These are phyloP conservation scores for Caenorhabditis latens DNA, from an alignment of 1,140 invertebrate species.

Conservation along the genomic window DNA sequence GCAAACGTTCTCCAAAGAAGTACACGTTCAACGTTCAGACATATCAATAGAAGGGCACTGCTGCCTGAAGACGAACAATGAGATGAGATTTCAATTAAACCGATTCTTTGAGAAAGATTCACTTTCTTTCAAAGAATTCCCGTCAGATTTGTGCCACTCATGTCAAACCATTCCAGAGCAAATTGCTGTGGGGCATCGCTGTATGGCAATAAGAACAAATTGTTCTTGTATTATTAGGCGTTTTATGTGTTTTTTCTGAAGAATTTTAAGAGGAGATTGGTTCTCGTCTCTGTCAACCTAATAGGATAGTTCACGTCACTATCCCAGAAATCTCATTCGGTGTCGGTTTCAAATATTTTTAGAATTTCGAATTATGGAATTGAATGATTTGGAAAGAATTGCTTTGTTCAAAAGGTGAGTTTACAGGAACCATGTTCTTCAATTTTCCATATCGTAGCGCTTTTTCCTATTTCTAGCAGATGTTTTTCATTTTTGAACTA, in stretches of 20 bases:
- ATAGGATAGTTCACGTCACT: too few species aligned
- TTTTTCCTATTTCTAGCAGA: too few species aligned
- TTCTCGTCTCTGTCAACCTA: too few species aligned
- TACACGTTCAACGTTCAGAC: not conserved
- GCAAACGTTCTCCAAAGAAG: not conserved
- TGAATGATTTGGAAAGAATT: not conserved
- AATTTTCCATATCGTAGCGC: too few species aligned
- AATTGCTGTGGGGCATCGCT: not conserved
- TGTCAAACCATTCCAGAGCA: not conserved
- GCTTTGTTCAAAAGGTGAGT: not conserved
- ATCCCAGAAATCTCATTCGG: too few species aligned
- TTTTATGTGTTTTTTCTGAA: not conserved
- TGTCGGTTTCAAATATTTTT: not conserved
- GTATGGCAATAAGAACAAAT: slow-evolving; percentile 22
- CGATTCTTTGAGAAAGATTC: too few species aligned
- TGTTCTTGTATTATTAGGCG: not conserved
- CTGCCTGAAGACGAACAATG: too few species aligned
- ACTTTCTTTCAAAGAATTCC: too few species aligned
- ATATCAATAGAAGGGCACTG: not conserved
- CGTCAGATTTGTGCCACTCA: not conserved
- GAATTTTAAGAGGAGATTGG: too few species aligned
- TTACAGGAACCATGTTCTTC: too few species aligned
- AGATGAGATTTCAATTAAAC: too few species aligned
- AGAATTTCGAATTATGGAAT: not conserved
- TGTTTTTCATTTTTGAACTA: too few species aligned